Evolutionary conservation across 2,113 vertebrate species (phyloP).

Genomic region (Aegypius monachus): DNA sequence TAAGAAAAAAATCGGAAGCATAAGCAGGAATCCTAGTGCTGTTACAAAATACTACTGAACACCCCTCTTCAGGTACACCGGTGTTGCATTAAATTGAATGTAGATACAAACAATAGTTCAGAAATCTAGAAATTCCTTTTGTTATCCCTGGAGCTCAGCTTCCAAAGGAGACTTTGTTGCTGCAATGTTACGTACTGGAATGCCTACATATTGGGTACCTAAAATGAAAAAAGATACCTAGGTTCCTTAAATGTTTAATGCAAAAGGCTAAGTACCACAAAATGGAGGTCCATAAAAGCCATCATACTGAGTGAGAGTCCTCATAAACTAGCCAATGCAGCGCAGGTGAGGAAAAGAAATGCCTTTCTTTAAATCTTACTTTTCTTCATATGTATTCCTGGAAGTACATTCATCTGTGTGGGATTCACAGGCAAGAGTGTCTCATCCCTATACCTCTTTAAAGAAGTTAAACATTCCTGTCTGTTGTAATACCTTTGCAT

Average conservation of each 20-base stretch:
- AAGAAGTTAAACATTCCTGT: not conserved
- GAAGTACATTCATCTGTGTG: not conserved
- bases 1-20: not conserved
- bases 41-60: not conserved
- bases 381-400: not conserved
- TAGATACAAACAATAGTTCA: not conserved
- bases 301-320: not conserved
- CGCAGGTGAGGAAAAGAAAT: not conserved
- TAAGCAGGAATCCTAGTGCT: not conserved
- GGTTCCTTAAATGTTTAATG: not conserved
- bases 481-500: not conserved
- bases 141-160: not conserved
- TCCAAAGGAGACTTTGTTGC: not conserved
- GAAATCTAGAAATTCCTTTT: not conserved
- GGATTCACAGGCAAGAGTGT: not conserved
- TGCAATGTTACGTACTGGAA: not conserved
- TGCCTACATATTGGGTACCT: not conserved
- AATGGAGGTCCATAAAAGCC: not conserved
- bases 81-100: not conserved
- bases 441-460: not conserved
- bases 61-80: rapidly evolving
- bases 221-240: not conserved
- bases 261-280: not conserved
- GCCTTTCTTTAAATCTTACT: not conserved
- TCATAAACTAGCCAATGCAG: not conserved